A percentile compares a stretch with the other conserved stretches of the same genome.
Conservation (phyloP, 2,113 vertebrate genomes). For the Loxodonta africana region DNA sequence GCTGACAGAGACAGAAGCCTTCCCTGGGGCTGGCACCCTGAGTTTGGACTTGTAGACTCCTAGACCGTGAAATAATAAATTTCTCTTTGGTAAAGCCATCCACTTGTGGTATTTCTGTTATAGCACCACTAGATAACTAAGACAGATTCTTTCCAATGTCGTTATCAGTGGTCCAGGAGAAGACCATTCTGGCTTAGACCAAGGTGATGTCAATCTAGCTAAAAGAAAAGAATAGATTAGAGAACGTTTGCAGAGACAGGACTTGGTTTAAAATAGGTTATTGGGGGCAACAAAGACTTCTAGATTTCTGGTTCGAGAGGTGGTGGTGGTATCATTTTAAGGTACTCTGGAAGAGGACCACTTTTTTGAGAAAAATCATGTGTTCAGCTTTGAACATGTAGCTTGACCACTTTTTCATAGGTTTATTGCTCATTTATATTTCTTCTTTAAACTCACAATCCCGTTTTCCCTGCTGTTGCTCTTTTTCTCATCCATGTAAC, state of each 20-base stretch:
- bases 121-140: too few species aligned
- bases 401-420: background rate
- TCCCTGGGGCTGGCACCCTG: too few species aligned
- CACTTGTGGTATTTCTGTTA: too few species aligned
- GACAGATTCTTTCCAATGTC: too few species aligned
- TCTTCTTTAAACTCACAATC: background rate
- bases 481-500: background rate
- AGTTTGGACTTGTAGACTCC: too few species aligned
- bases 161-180: background rate
- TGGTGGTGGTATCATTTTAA: background rate
- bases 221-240: too few species aligned
- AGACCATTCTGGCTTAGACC: background rate
- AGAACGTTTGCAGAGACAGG: background rate
- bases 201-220: background rate
- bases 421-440: background rate
- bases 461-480: background rate
- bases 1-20: too few species aligned
- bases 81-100: too few species aligned
- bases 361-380: background rate
- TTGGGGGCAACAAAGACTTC: background rate
- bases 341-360: background rate
- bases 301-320: too few species aligned
- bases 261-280: background rate
- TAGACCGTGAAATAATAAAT: too few species aligned
- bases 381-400: background rate